Percentiles rank a stretch among this genome's conserved stretches.
phyloP scores from a whole-genome alignment of 2,113 vertebrate genomes.

The Semicossyphus pulcher region DNA sequence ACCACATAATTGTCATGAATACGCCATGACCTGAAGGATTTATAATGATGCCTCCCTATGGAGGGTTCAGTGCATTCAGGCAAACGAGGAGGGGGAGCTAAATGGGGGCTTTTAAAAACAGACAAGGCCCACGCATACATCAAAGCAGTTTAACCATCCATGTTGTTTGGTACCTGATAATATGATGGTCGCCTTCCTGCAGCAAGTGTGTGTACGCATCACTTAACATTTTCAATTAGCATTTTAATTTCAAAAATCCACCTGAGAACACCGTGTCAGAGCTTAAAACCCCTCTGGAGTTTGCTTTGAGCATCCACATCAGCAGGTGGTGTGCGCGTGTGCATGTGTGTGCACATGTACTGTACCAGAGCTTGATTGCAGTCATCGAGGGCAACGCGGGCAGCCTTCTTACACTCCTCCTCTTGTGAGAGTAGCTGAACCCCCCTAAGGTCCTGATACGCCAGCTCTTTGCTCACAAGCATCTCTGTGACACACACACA shows the following conservation, averaged over 20 bases:
- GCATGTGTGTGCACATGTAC: slow-evolving; percentile 25
- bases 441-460: slow-evolving; percentile 71
- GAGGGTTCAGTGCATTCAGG: slow-evolving; percentile 58
- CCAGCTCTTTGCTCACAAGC: slow-evolving; percentile 56
- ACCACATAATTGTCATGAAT: slow-evolving; percentile 60
- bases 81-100: slow-evolving; percentile 45
- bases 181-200: slow-evolving; percentile 21
- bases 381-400: slow-evolving; percentile 61
- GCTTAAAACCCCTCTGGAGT: slow-evolving; percentile 40
- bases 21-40: slow-evolving; percentile 57
- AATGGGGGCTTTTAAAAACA: slow-evolving; percentile 55
- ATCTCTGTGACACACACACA: slow-evolving; percentile 70
- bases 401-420: slow-evolving; percentile 71
- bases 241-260: slow-evolving; percentile 56
- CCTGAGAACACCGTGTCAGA: slow-evolving; percentile 48
- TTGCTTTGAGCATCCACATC: slow-evolving; percentile 35
- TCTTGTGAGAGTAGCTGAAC: slow-evolving; percentile 65
- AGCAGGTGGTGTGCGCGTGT: slow-evolving; percentile 1
- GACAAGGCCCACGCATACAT: slow-evolving; percentile 58
- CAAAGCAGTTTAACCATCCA: slow-evolving; percentile 59
- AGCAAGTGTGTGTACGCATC: slow-evolving; percentile 64
- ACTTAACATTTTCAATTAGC: slow-evolving; percentile 68
- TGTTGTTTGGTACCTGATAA: slow-evolving; percentile 40
- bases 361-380: slow-evolving; percentile 83
- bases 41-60: slow-evolving; percentile 62